Evolutionary conservation across 2,113 vertebrate species (phyloP), one percentile per base, ranked within the genome.

Genomic region (Empidonax alnorum): DNA sequence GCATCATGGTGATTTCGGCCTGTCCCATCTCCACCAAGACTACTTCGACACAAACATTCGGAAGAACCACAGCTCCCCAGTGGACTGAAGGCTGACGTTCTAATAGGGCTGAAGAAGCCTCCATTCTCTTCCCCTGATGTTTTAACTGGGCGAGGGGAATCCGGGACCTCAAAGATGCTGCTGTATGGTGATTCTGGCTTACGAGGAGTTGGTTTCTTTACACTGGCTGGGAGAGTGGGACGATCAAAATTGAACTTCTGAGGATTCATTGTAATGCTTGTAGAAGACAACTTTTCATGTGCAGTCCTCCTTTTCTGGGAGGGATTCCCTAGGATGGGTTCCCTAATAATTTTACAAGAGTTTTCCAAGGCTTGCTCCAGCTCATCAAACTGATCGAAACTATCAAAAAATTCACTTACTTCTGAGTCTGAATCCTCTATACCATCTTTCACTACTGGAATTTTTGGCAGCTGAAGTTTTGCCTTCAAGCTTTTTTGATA

Each of bases 331-430:
- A 96, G 15, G 18, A 83, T 12, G n/a, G 97, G 88, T 91, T 98
- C 97, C 74, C 97, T 97, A 71, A 92, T 90, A 69, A 91, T 84
- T 37, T 97, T 95, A 86, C 84, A 97, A 58, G 96, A 84, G 28
- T 90, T 94, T 92, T 99, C 98, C 94, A 98, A 93, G 85, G 97
- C 97, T 93, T 98, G 98, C n/a, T 99, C 99, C 71, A 99, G 95
- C 58, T 99, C 99, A 97, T 99, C 99, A 76, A 99, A 99, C 83
- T 98, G 99, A 98, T 99, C 99, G 96, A 99, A 99, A 94, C 99
- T 99, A 96, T 99, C 99, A 97, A 99, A 99, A 98, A 99, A 99
- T 93, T 99, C 99, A 97, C 99, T 99, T 31, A 99, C 98, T 98
- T 99, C 99, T 23, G 99, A 99, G 93, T 99, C 99, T 30, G 99